Evolutionary conservation across 1,140 invertebrate genomes (phyloP), one percentile per base, ranked within the genome.

Genomic region (Lutraria rhynchaena): DNA sequence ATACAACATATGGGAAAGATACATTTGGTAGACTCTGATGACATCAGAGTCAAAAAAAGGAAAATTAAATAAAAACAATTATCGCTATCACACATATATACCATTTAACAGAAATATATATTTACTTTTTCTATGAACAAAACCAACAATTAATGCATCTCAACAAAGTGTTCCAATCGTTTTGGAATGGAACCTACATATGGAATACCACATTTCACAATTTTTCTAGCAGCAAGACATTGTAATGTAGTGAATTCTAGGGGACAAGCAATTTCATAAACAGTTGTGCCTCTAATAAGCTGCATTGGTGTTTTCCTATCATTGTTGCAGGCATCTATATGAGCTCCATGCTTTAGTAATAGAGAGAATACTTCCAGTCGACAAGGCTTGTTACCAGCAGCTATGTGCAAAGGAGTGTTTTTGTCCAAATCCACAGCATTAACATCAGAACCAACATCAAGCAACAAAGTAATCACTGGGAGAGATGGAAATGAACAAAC

Each of bases 241-340:
- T 96, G 96, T 4, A 98, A 92, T 58, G 94, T 95, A 15, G 96
- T 88, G 91, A 95, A 94, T 65, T 93, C 92, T 89, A 95, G 94
- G 75, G 95, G 94, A 89, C 95, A 93, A 67, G 96, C 91, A 86
- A 96, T 94, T 82, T 95, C 94, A 93, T 96, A 94, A 84, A 94
- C 94, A 67, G 95, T 94, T 88, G 94, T 95, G 82, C 94, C 95
- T 22, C 94, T 94, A 22, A 95, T 94, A 70, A 94, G 93, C 83
- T 96, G 95, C 76, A 85, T 83, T 44, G 87, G 96, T 0, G 96
- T 97, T 83, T 96, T 94, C 24, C 95, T 95, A 46, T 95, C 93
- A 82, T 94, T 93, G 91, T 99, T 98, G 53, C 96, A 95, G n/a
- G 95, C 94, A 92, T 98, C 97, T 65, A 98, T 93, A 92, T 99